A percentile compares a stretch with the other conserved stretches of the same genome.
These are phyloP conservation scores for Orientallactaga bullata DNA, from an alignment of 2,113 vertebrate genomes.

Conservation along the genomic window DNA sequence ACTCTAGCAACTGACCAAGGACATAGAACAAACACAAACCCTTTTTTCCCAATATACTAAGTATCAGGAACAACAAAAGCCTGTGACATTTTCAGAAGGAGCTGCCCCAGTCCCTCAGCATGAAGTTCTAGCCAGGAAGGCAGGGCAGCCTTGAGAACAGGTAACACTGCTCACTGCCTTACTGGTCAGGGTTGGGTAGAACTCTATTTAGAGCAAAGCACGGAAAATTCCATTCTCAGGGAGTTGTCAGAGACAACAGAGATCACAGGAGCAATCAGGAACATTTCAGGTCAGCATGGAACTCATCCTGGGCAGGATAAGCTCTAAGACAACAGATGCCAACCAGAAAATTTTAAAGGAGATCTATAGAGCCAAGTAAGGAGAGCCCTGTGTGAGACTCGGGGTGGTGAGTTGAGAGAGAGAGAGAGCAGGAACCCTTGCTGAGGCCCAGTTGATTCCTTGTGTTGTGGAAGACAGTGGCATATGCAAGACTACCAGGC, in stretches of 20 bases:
- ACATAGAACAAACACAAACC: background rate
- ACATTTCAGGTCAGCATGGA: background rate
- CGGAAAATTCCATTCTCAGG: background rate
- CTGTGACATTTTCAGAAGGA: background rate
- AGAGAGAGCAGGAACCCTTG: background rate
- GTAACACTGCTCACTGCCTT: background rate
- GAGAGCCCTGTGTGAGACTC: background rate
- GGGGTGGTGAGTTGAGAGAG: background rate
- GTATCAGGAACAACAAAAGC: background rate
- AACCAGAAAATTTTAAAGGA: background rate
- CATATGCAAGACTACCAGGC: background rate
- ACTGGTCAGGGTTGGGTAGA: background rate
- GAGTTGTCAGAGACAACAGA: background rate
- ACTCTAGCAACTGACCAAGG: background rate
- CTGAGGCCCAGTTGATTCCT: background rate
- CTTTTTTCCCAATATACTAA: background rate
- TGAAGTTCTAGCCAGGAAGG: background rate
- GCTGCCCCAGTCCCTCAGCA: background rate
- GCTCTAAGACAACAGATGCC: background rate
- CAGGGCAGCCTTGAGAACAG: background rate
- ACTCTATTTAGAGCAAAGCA: background rate
- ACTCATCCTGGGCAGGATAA: background rate
- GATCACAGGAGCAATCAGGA: background rate
- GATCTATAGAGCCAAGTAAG: background rate
- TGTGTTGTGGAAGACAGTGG: background rate